Conservation (phyloP, 2,797 vertebrate species). For the Peromyscus attwateri region DNA sequence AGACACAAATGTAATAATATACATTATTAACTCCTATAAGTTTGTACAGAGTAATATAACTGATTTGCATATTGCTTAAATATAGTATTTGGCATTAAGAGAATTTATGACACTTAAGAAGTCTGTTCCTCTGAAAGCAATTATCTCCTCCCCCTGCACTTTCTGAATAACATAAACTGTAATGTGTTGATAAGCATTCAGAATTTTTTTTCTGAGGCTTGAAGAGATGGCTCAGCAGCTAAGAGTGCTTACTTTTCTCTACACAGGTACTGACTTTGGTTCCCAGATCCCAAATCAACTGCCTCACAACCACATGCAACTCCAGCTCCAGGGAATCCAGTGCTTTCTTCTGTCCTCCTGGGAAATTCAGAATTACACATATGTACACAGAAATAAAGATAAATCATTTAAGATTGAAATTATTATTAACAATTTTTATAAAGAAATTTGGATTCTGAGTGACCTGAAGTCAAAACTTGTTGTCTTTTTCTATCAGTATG, state of each 20-base stretch:
- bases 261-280: neutral
- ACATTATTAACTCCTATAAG: conserved; percentile 65
- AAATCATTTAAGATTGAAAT: neutral
- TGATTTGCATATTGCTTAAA: conserved; percentile 47
- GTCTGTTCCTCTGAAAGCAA: neutral
- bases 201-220: neutral
- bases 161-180: neutral
- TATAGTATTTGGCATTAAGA: neutral
- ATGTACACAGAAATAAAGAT: neutral
- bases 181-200: neutral
- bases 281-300: neutral
- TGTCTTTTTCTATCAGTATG: neutral
- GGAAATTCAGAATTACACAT: neutral
- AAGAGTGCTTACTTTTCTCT: neutral
- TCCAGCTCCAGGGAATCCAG: neutral
- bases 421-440: neutral
- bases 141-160: neutral
- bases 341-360: neutral
- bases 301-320: neutral
- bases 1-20: conserved; percentile 74
- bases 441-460: neutral
- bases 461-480: neutral
- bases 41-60: neutral
- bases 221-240: neutral
- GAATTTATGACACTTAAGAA: neutral